Percentiles rank a stretch among this genome's conserved stretches.
Evolutionary conservation across 2,888 invertebrate genomes (phyloP).

Genomic region (Argynnis bischoffii): DNA sequence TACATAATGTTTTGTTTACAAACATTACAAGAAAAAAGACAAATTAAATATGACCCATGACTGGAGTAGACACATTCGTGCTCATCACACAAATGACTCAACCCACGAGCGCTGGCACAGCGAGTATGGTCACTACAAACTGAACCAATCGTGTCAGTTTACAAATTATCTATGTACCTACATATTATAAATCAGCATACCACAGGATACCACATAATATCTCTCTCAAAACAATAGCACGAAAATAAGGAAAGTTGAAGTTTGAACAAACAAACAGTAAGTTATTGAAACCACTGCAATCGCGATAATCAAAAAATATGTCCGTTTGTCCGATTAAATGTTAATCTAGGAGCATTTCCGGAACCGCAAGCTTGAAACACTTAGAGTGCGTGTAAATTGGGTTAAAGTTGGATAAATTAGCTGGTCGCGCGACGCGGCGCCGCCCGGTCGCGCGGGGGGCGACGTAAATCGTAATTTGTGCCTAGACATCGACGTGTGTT

Average conservation of each 20-base stretch:
- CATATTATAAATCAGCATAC: neutral
- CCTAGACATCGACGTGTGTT: slow-evolving; percentile 29
- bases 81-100: too few species aligned
- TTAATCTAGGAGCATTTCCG: slow-evolving; percentile 17
- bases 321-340: slow-evolving; percentile 20
- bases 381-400: slow-evolving; percentile 26
- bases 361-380: slow-evolving; percentile 33
- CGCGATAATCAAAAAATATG: slow-evolving; percentile 34
- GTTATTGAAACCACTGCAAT: slow-evolving; percentile 18
- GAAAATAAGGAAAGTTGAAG: slow-evolving; percentile 3
- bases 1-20: too few species aligned
- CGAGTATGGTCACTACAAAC: too few species aligned
- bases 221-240: neutral
- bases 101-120: too few species aligned
- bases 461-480: slow-evolving; percentile 41
- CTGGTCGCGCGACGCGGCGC: slow-evolving; percentile 39
- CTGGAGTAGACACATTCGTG: too few species aligned
- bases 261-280: slow-evolving; percentile 19
- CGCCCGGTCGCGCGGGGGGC: slow-evolving; percentile 26
- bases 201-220: slow-evolving; percentile 16
- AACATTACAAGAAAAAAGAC: too few species aligned
- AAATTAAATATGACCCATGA: too few species aligned
- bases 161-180: too few species aligned
- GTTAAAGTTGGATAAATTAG: slow-evolving; percentile 21
- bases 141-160: too few species aligned